phyloP scores from a whole-genome alignment of 2,113 vertebrate species.

The Ariopsis seemanni region DNA sequence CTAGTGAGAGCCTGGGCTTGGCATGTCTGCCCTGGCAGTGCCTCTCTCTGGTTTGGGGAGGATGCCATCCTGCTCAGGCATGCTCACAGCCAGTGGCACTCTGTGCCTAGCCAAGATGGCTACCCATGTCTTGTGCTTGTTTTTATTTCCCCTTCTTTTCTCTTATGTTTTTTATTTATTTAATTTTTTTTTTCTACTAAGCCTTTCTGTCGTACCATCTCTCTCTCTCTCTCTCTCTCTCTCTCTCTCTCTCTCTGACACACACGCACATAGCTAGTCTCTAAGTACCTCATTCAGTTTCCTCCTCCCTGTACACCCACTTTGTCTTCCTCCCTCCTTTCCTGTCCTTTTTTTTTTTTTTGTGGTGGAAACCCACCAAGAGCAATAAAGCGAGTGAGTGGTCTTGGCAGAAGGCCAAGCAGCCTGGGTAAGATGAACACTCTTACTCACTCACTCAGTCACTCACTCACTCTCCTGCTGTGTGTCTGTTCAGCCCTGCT shows the following conservation, averaged over 20 bases:
- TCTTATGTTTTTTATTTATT: neutral
- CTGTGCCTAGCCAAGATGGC: slow-evolving; percentile 60
- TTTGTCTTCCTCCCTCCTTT: slow-evolving; percentile 52
- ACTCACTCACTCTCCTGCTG: slow-evolving; percentile 61
- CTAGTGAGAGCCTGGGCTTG: slow-evolving; percentile 43
- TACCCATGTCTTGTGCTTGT: slow-evolving; percentile 58
- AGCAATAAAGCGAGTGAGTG: slow-evolving; percentile 69
- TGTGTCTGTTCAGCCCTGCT: slow-evolving; percentile 70
- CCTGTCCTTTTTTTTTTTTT: slow-evolving; percentile 20
- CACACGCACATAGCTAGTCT: slow-evolving; percentile 5
- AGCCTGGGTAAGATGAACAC: slow-evolving; percentile 29
- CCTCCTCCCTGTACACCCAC: slow-evolving; percentile 56
- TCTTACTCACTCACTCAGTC: slow-evolving; percentile 20
- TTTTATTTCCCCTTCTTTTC: slow-evolving; percentile 11
- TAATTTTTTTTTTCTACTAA: slow-evolving; percentile 46
- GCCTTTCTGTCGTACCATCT: slow-evolving; percentile 23
- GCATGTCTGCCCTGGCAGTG: slow-evolving; percentile 45
- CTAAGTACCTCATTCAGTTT: slow-evolving; percentile 51
- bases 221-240: neutral
- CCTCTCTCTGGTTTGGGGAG: slow-evolving; percentile 60
- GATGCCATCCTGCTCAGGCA: slow-evolving; percentile 64
- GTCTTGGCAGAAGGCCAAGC: slow-evolving; percentile 38
- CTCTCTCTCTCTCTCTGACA: neutral
- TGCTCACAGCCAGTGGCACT: slow-evolving; percentile 60
- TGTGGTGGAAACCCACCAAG: slow-evolving; percentile 61